Evolutionary conservation across 2,888 invertebrate genomes (phyloP).

Genomic region (Lasioglossum malachurum): DNA sequence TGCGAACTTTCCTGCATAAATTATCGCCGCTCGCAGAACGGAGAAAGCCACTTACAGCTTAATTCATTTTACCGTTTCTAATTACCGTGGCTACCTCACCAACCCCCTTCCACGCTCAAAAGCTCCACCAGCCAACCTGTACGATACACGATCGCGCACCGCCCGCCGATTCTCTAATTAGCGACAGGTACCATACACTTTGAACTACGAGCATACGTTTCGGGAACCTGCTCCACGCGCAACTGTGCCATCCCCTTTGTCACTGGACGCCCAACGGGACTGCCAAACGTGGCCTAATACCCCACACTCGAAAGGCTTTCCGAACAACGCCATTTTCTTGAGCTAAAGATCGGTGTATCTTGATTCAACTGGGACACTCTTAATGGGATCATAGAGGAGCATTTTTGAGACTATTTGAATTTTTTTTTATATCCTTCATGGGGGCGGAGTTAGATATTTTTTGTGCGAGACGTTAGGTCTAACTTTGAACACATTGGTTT

Average conservation of each 20-base stretch:
- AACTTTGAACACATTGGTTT: neutral
- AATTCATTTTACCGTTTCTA: conserved; percentile 50
- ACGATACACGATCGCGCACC: neutral
- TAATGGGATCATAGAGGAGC: neutral
- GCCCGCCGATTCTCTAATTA: neutral
- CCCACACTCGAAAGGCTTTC: neutral
- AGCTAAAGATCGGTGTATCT: neutral
- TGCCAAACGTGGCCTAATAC: neutral
- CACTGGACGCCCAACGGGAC: neutral
- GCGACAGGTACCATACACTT: neutral
- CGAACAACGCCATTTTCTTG: neutral
- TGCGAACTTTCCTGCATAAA: conserved; percentile 58
- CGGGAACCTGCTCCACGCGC: neutral
- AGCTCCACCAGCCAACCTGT: neutral
- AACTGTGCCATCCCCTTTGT: neutral
- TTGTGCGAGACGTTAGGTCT: neutral
- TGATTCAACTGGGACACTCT: neutral
- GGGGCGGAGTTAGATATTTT: neutral
- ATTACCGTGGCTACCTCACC: conserved; percentile 29
- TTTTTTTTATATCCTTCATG: neutral
- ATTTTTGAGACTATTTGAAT: neutral
- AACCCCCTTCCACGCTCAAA: conserved; percentile 1
- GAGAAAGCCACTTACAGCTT: conserved; percentile 58
- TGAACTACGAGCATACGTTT: neutral
- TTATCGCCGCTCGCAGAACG: conserved; percentile 36